phyloP scores from a whole-genome alignment of 2,797 vertebrate genomes.

The Syndactyla subalaris region DNA sequence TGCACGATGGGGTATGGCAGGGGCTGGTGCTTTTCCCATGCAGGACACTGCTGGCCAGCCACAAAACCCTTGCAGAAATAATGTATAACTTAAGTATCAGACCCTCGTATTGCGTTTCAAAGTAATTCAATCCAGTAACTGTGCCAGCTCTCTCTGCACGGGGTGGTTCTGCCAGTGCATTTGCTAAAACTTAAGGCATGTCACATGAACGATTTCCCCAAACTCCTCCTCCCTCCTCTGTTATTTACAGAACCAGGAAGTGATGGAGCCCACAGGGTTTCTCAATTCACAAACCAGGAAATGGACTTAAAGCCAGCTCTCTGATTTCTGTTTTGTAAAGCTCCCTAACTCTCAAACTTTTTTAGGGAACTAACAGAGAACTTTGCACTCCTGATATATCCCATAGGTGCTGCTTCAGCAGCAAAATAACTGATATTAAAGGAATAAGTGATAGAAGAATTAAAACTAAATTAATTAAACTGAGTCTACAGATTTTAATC shows the following conservation, averaged over 20 bases:
- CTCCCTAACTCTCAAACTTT: not conserved
- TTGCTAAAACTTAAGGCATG: not conserved
- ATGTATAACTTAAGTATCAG: not conserved
- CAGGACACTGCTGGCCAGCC: not conserved
- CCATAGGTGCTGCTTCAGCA: not conserved
- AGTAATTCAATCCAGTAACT: not conserved
- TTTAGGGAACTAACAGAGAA: not conserved
- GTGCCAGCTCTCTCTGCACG: fast-evolving
- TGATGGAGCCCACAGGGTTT: not conserved
- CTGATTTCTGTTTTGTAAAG: not conserved
- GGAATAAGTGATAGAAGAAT: not conserved
- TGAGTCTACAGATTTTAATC: not conserved
- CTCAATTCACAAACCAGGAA: not conserved
- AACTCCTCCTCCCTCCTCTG: not conserved
- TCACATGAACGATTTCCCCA: not conserved
- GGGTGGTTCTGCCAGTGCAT: not conserved
- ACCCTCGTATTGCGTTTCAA: not conserved
- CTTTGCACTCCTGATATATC: not conserved
- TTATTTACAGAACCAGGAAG: not conserved
- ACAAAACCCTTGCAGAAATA: not conserved
- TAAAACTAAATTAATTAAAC: not conserved
- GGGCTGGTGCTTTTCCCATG: not conserved
- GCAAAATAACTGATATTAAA: not conserved
- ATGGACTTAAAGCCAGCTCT: not conserved
- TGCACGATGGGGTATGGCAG: not conserved